A percentile compares a stretch with the other conserved stretches of the same genome.
These are phyloP conservation scores for Pyrocephalus nanus DNA, from an alignment of 2,797 vertebrate species.

Conservation along the genomic window DNA sequence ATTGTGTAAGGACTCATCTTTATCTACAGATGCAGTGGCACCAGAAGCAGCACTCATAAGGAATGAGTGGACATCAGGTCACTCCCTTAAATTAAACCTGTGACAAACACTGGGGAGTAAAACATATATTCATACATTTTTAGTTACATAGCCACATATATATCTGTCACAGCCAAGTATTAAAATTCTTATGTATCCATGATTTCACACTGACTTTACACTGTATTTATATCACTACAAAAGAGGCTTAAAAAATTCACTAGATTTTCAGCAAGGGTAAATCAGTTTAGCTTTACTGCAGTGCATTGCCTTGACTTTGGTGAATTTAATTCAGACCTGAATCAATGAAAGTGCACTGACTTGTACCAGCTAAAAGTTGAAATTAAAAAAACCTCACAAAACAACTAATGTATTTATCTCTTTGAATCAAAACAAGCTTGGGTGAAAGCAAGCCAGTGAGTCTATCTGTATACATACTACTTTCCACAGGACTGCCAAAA, in stretches of 20 bases:
- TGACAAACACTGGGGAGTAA: neutral
- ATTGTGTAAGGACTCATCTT: neutral
- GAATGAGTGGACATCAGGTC: neutral
- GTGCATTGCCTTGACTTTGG: neutral
- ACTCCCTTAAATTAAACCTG: neutral
- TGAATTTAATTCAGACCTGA: neutral
- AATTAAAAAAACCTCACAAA: neutral
- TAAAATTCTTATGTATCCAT: neutral
- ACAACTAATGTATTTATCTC: neutral
- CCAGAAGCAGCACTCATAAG: accelerated
- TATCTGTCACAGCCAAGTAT: neutral
- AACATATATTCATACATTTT: neutral
- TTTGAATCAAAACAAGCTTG: neutral
- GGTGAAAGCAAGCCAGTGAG: neutral
- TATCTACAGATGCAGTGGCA: neutral
- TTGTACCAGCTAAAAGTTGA: neutral
- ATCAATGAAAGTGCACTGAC: neutral
- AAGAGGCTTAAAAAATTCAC: slow-evolving; percentile 20
- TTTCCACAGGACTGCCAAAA: neutral
- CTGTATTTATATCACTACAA: neutral
- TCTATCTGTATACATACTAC: neutral
- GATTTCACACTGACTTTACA: neutral
- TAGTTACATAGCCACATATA: neutral
- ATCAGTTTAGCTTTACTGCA: neutral
- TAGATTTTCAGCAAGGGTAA: neutral